Base-by-base conservation (phyloP, 2,113 vertebrate species). In the Siniperca chuatsi region DNA sequence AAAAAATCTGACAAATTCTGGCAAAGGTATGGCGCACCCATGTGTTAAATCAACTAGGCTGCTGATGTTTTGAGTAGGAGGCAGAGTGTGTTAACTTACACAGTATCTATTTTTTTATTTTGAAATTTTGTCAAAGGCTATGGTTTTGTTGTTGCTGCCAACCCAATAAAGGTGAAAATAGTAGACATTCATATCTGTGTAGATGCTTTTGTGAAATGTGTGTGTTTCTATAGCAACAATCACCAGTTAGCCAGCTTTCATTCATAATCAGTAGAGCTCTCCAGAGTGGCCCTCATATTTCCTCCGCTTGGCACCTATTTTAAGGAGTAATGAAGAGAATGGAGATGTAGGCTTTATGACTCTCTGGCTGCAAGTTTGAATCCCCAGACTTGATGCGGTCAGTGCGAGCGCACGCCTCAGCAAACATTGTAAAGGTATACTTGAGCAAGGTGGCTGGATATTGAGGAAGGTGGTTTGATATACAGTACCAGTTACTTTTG, bases 41-140 rank as follows among this genome's bases (percentile, higher is more conserved):
- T 92, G 78, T 74, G 86, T 92, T 94, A 58, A 90, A 82, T 87
- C 72, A 92, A 84, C 88, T 95, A 89, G 88, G 88, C 92, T 94
- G 87, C 89, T 93, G 83, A 82, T 87, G 90, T 90, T 94, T 91
- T 87, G 71, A 87, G 75, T 92, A 90, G 89, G 84, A 92, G 76
- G 89, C 50, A 86, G 89, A 88, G 83, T 88, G 87, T 91, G 81
- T 90, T 90, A 78, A 86, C 89, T 83, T 85, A 91, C 78, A 94
- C 88, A 95, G 72, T 94, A 91, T 95, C 86, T 95, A 95, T 94
- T 93, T 94, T 96, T 94, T 95, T 96, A 95, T 92, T 94, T 96
- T 91, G 8, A 93, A 75, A 92, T 91, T 92, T 94, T 94, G 95
- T 95, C 88, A 92, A 90, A 93, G 71, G 87, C 84, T 92, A 84